Conservation (phyloP, 2,888 invertebrate genomes). For the Cerceris ruficornis region DNA sequence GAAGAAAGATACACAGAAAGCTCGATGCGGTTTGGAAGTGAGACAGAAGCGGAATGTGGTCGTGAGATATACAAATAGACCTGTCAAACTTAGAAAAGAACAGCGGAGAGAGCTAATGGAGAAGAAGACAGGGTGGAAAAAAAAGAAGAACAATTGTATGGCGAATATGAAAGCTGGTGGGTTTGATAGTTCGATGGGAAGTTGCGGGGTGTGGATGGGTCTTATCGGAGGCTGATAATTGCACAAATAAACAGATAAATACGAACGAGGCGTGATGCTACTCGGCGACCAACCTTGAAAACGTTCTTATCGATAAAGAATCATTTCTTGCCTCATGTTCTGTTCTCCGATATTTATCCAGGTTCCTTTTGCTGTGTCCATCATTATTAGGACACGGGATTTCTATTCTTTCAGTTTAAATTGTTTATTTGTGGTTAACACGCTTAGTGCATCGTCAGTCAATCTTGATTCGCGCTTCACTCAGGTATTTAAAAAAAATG, state of each 20-base stretch:
- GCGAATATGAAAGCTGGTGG: background rate
- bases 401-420: too few species aligned
- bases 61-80: slow-evolving; percentile 21
- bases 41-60: slow-evolving; percentile 22
- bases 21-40: slow-evolving; percentile 1
- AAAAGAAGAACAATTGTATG: slow-evolving; percentile 10
- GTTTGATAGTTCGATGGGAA: slow-evolving; percentile 6
- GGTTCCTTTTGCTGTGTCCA: background rate
- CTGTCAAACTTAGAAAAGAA: slow-evolving; percentile 6
- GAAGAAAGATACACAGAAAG: background rate
- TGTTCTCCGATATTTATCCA: background rate
- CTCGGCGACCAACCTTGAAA: slow-evolving; percentile 7
- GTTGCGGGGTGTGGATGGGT: slow-evolving; percentile 1
- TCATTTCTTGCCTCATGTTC: background rate
- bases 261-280: background rate
- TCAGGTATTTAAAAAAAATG: too few species aligned
- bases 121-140: background rate
- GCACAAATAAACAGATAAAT: slow-evolving; percentile 28
- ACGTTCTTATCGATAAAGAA: background rate
- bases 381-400: background rate
- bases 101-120: slow-evolving; percentile 14
- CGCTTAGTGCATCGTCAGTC: too few species aligned
- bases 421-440: too few species aligned
- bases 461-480: too few species aligned
- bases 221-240: slow-evolving; percentile 9